A percentile compares a stretch with the other conserved stretches of the same genome.
Evolutionary conservation across 2,888 invertebrate species (phyloP).

Genomic region (Ophion costatus): DNA sequence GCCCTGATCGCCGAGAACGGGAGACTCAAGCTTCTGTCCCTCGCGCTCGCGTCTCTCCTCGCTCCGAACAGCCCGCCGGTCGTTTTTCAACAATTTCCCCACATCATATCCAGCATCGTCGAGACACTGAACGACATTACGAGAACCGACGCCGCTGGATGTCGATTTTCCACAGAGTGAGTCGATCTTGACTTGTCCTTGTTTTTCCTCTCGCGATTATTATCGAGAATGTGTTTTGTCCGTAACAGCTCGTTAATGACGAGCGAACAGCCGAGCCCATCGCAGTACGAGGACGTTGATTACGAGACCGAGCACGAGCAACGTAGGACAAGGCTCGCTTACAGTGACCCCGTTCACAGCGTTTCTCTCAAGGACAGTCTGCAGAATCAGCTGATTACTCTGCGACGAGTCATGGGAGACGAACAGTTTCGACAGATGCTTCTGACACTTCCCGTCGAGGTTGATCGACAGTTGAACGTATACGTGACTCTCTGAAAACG

Average conservation of each 20-base stretch:
- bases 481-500: slow-evolving; percentile 84
- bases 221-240: not conserved
- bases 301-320: slow-evolving; percentile 91
- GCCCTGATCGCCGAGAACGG: slow-evolving; percentile 91
- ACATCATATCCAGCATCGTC: slow-evolving; percentile 89
- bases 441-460: slow-evolving; percentile 89
- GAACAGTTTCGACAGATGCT: slow-evolving; percentile 90
- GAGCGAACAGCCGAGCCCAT: slow-evolving; percentile 82
- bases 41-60: slow-evolving; percentile 87
- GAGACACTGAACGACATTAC: slow-evolving; percentile 93
- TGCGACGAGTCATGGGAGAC: slow-evolving; percentile 91
- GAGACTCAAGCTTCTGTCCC: slow-evolving; percentile 92
- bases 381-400: slow-evolving; percentile 89
- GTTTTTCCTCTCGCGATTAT: not conserved
- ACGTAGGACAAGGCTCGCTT: slow-evolving; percentile 88
- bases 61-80: slow-evolving; percentile 87
- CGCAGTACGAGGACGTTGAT: slow-evolving; percentile 84
- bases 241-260: slow-evolving; percentile 83
- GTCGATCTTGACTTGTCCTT: slow-evolving; percentile 70
- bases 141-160: slow-evolving; percentile 88
- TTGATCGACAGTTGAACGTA: slow-evolving; percentile 88
- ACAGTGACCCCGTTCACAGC: slow-evolving; percentile 92
- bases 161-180: slow-evolving; percentile 87
- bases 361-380: slow-evolving; percentile 90
- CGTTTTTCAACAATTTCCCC: slow-evolving; percentile 89